Base-by-base conservation (phyloP, 2,888 invertebrate species). In the Melanotus villosus region DNA sequence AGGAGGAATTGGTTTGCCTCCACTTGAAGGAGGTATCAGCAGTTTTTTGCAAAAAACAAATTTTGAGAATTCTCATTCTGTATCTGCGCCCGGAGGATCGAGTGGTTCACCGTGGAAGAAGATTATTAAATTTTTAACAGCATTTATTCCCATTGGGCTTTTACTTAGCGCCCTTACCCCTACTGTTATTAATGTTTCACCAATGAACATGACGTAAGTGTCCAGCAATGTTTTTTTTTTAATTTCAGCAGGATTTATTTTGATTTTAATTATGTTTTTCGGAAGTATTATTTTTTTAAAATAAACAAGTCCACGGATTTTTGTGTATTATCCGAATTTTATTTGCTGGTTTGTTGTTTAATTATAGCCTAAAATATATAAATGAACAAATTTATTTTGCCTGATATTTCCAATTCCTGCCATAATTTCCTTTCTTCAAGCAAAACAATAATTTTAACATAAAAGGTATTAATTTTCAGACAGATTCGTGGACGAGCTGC, bases 91-190 rank as follows among this genome's bases (percentile, higher is more conserved):
- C 4, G 52, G 52, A 16, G 32, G 16, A 16, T 30, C 52, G 6
- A n/a, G 16, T 6, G 18, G 10, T 18, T 65, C 65, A 1, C 69
- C 70, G 3, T 67, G 67, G 91, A 89, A 88, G 80, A 88, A 88
- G 73, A 84, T 92, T 36, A 82, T 92, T 9, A 90, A 89, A 65
- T 82, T 93, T 75, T 83, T 92, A 76, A 90, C 92, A 0, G 89
- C 92, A 0, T 86, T 92, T 76, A 86, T 93, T 58, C 93, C 93
- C 0, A 88, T 92, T 54, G 92, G 92, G 0, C 84, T 93, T 54
- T 87, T 93, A 70, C 85, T 93, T 57, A 92, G 92, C 0, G 90
- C 92, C 0, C 84, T 93, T 14, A 90, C 91, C 0, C 92, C 92
- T 1, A 90, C 85, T 75, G 84, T 92, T 76, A 86, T 92, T 75